These are phyloP conservation scores for Oligia latruncula DNA, from an alignment of 2,888 invertebrate genomes.

Conservation along the genomic window DNA sequence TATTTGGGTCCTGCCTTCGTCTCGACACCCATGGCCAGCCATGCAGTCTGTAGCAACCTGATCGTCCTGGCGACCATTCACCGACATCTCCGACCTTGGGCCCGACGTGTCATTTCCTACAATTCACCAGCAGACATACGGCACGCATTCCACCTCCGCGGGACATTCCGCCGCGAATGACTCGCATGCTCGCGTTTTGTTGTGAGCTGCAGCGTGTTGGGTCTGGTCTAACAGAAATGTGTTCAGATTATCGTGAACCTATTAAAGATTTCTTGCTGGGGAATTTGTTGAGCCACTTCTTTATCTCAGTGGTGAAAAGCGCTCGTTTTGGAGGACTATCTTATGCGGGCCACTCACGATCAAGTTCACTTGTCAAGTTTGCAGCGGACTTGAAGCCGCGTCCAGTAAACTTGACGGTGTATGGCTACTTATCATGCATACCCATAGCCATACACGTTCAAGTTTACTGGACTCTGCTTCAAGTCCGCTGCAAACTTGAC, in stretches of 20 bases:
- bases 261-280: not conserved
- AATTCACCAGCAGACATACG: constrained; percentile 15
- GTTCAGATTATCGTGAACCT: not conserved
- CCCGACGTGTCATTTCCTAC: constrained; percentile 16
- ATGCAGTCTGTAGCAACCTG: constrained; percentile 31
- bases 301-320: not conserved
- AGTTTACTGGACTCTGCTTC: too few relatives aligned
- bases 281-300: not conserved
- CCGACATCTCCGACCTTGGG: constrained; percentile 11
- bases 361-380: too few relatives aligned
- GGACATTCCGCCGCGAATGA: constrained; percentile 7
- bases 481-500: too few relatives aligned
- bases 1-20: not conserved
- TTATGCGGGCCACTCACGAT: too few relatives aligned
- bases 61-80: constrained; percentile 17
- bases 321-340: too few relatives aligned
- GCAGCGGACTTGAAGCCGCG: too few relatives aligned
- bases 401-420: too few relatives aligned
- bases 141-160: constrained; percentile 1
- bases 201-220: not conserved
- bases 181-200: constrained; percentile 2
- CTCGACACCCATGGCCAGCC: constrained; percentile 24
- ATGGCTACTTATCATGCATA: too few relatives aligned
- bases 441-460: too few relatives aligned
- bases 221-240: constrained; percentile 1